Conservation (phyloP, 1,140 invertebrate genomes). For the Forficula auricularia region DNA sequence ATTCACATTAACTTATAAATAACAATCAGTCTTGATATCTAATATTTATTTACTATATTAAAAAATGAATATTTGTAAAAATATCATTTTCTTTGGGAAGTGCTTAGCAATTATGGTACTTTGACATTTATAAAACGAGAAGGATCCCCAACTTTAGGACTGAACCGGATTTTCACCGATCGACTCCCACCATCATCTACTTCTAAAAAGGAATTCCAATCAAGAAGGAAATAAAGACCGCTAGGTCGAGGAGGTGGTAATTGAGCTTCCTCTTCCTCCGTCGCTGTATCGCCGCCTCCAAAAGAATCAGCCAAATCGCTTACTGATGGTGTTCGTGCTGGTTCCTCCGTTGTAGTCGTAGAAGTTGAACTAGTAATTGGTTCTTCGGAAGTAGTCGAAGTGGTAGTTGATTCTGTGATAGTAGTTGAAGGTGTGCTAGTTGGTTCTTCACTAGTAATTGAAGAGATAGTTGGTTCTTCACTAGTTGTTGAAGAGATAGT, state of each 20-base stretch:
- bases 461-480: no score
- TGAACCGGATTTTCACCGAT: constrained; percentile 50
- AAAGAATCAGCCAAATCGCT: constrained; percentile 59
- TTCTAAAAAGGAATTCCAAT: constrained; percentile 70
- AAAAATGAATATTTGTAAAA: no score
- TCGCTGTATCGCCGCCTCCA: constrained; percentile 36
- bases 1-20: no score
- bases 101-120: no score
- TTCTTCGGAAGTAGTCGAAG: not conserved
- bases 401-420: no score
- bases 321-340: constrained; percentile 26
- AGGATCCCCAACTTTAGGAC: constrained; percentile 60
- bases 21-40: no score
- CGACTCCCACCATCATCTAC: constrained; percentile 54
- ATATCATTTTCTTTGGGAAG: no score
- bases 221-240: constrained; percentile 63
- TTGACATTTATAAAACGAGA: constrained; percentile 51
- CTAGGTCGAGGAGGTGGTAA: constrained; percentile 36
- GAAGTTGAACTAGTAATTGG: constrained; percentile 7
- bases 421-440: no score
- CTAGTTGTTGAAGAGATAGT: no score
- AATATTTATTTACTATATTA: no score
- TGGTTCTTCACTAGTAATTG: no score
- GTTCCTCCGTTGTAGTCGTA: constrained; percentile 8
- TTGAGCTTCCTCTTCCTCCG: constrained; percentile 27